A percentile compares a stretch with the other conserved stretches of the same genome.
These are phyloP conservation scores for Recurvirostra avosetta DNA, from an alignment of 2,113 vertebrate species.

Conservation along the genomic window DNA sequence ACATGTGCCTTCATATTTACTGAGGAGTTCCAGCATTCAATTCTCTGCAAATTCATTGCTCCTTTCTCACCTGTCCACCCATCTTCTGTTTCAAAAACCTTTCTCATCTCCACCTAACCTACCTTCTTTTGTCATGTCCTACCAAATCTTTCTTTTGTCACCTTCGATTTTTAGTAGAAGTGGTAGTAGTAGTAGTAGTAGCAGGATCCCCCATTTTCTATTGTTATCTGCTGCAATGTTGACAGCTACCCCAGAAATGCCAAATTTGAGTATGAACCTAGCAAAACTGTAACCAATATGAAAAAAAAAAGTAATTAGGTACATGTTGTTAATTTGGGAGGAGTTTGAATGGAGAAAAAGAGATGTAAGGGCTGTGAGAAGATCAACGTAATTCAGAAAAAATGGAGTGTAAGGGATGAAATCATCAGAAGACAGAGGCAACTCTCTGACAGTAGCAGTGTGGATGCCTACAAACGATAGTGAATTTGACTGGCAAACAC, in stretches of 20 bases:
- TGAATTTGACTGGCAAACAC: background rate
- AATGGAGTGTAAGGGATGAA: background rate
- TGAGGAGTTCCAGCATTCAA: background rate
- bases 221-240: background rate
- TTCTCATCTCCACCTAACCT: background rate
- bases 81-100: background rate
- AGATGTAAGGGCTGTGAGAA: background rate
- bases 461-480: background rate
- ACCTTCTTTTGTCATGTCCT: background rate
- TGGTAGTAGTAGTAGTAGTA: background rate
- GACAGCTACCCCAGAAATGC: background rate
- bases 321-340: background rate
- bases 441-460: background rate
- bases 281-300: background rate
- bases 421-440: background rate
- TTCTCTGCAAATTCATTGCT: background rate
- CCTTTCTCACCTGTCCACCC: background rate
- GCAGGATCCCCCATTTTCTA: background rate
- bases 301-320: background rate
- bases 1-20: background rate
- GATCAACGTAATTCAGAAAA: background rate
- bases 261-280: background rate
- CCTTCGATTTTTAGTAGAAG: background rate
- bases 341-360: background rate
- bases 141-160: background rate